Evolutionary conservation across 2,888 invertebrate genomes (phyloP).

Genomic region (Xestoiulus laeticollis): DNA sequence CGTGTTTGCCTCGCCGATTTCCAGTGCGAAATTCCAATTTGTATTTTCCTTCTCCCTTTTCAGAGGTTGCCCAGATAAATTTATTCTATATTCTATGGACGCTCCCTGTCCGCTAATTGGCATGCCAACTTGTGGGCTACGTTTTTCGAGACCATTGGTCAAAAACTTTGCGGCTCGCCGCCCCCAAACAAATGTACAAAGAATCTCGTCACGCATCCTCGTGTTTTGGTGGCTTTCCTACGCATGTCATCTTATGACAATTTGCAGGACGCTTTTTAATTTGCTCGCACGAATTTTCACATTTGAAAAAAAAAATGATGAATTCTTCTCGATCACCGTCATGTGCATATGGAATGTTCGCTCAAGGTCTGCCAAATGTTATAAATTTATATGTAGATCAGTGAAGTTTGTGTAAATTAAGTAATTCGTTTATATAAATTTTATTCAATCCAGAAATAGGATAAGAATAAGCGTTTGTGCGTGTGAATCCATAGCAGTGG

Average conservation of each 20-base stretch:
- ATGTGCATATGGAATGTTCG: constrained; percentile 14
- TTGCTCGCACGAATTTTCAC: neutral
- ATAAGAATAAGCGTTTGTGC: neutral
- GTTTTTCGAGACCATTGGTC: neutral
- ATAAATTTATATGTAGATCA: neutral
- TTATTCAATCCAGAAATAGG: neutral
- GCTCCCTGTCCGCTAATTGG: neutral
- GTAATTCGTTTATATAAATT: constrained; percentile 3
- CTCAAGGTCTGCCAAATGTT: constrained; percentile 33
- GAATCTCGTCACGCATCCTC: constrained; percentile 39
- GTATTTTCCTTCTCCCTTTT: neutral
- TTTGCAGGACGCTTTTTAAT: constrained; percentile 23
- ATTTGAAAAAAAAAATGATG: neutral
- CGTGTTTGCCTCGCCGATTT: neutral
- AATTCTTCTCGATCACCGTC: neutral
- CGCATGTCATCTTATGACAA: neutral
- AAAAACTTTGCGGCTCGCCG: neutral
- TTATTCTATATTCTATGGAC: constrained; percentile 27
- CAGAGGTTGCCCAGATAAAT: constrained; percentile 40
- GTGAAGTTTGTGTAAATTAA: neutral
- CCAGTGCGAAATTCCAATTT: constrained; percentile 35
- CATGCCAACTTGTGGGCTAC: constrained; percentile 28
- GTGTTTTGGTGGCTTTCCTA: constrained; percentile 27
- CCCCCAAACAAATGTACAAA: constrained; percentile 28
- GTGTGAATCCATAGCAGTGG: neutral